These are phyloP conservation scores for Scaptomyza montana DNA, from an alignment of 1,140 invertebrate species.

Conservation along the genomic window DNA sequence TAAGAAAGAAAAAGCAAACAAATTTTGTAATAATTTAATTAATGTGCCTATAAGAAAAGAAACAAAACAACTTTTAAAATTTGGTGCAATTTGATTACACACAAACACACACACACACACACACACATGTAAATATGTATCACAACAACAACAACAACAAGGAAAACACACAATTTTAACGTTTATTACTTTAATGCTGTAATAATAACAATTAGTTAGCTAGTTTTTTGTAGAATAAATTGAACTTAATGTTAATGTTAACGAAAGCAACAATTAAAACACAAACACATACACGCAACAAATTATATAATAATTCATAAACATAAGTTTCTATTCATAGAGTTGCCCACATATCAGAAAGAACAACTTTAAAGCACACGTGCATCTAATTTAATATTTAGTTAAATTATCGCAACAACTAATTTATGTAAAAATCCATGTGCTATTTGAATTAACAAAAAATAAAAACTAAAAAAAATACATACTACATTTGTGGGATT, in stretches of 20 bases:
- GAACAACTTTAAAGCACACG: constrained; percentile 23
- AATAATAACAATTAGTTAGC: constrained; percentile 77
- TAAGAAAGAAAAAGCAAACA: constrained; percentile 17
- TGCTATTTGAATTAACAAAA: constrained; percentile 71
- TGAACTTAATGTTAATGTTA: constrained; percentile 49
- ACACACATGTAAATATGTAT: constrained; percentile 61
- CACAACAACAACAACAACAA: constrained; percentile 10
- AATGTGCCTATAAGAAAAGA: constrained; percentile 29
- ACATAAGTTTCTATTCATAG: constrained; percentile 36
- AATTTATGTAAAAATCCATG: constrained; percentile 69
- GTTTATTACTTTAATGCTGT: constrained; percentile 74
- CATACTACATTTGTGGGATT: constrained; percentile 3
- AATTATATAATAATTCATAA: constrained; percentile 34
- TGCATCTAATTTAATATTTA: constrained; percentile 61
- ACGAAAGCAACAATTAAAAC: constrained; percentile 17
- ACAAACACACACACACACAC: constrained; percentile 17
- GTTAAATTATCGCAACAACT: constrained; percentile 68
- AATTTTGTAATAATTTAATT: constrained; percentile 43
- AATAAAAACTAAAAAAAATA: constrained; percentile 47
- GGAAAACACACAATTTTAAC: constrained; percentile 41
- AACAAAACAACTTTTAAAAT: background rate
- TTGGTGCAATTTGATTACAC: constrained; percentile 47
- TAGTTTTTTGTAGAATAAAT: constrained; percentile 54
- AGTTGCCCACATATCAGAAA: constrained; percentile 55
- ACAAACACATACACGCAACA: constrained; percentile 52